Base-by-base conservation (phyloP, 2,113 vertebrate species). In the Lucifuga dentata region DNA sequence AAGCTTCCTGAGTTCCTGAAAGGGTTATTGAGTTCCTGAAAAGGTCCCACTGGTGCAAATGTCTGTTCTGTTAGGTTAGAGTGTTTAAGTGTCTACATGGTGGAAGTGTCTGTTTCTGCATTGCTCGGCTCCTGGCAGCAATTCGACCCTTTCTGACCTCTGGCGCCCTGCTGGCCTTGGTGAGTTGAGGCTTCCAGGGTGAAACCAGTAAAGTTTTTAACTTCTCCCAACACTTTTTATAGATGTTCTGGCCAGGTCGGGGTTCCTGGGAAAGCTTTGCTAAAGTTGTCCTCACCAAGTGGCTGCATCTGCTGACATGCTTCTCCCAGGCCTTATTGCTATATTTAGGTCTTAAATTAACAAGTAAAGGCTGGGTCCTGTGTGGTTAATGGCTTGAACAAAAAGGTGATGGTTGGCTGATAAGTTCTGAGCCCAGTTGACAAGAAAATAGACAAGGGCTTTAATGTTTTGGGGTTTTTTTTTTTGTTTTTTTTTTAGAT, bases 221-320 rank as follows among this genome's bases (percentile, higher is more conserved):
- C 29, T 48, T 64, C 26, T 46, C 35, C 40, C 35, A 35, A 46
- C 50, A 57, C 51, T 75, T 77, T 71, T 62, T 69, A 67, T 68
- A 73, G 55, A 52, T 26, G 5, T 24, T 57, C 19, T 41, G 40
- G 44, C 13, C 50, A 19, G 63, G 69, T 80, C 76, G 68, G 41
- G 59, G 78, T 80, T 86, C 83, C 63, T 81, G 63, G 80, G 77
- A 83, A 73, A 52, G 33, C 40, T 72, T 68, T 48, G 38, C 45
- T 60, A 29, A 68, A 58, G 29, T 15, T 58, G 73, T 63, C 56
- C 26, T 60, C 32, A 57, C 63, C 16, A 36, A 56, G 33, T 6
- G 16, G 19, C 35, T 57, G 35, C 12, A 50, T 43, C 23, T 21
- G 15, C 44, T 60, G 35, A 63, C 69, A 61, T 35, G 32, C 63